Conservation (phyloP, 2,888 invertebrate genomes). For the Epinotia bilunana region DNA sequence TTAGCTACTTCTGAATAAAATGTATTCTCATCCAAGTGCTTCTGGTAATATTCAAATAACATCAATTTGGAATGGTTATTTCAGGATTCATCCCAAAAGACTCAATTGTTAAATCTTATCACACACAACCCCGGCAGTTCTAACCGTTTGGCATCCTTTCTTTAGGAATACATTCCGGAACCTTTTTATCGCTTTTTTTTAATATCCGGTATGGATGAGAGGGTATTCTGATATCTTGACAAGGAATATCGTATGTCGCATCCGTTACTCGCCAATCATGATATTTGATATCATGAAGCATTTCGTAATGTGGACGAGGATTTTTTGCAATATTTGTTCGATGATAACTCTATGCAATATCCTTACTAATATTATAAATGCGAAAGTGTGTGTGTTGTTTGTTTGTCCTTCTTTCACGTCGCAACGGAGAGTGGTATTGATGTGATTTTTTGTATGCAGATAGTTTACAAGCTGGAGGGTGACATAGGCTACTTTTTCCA, state of each 20-base stretch:
- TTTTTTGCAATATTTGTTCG: conserved; percentile 24
- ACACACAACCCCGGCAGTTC: conserved; percentile 7
- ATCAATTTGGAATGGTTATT: not conserved
- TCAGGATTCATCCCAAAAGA: not conserved
- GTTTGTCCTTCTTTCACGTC: too few species aligned
- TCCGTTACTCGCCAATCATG: conserved; percentile 50
- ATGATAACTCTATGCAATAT: conserved; percentile 13
- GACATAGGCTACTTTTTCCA: too few species aligned
- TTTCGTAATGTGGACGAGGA: conserved; percentile 3
- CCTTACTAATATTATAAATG: too few species aligned
- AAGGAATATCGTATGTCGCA: conserved; percentile 47
- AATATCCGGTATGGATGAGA: conserved; percentile 37
- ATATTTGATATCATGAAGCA: conserved; percentile 52
- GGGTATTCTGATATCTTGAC: conserved; percentile 45
- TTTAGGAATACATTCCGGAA: conserved; percentile 54
- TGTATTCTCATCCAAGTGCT: not conserved
- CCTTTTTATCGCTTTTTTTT: conserved; percentile 51
- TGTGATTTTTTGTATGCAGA: too few species aligned
- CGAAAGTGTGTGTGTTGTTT: too few species aligned
- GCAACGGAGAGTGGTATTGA: too few species aligned
- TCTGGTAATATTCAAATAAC: not conserved
- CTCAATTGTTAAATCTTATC: conserved; percentile 16
- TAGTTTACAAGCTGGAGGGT: too few species aligned
- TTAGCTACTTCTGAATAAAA: not conserved
- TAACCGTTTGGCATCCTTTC: conserved; percentile 45